phyloP scores from a whole-genome alignment of 2,888 invertebrate species.

The Daptonema setosum region DNA sequence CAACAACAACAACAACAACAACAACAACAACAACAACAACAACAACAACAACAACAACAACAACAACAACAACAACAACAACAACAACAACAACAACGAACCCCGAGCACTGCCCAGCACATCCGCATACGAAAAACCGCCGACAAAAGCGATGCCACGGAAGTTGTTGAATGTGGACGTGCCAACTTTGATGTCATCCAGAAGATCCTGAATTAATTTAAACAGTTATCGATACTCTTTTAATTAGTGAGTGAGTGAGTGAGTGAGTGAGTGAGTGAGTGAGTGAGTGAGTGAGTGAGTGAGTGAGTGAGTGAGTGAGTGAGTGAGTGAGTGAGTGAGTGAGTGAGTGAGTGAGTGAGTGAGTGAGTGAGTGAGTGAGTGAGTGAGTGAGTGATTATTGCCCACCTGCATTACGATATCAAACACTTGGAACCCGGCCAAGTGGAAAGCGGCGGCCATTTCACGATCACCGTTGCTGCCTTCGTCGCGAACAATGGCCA shows the following conservation, averaged over 20 bases:
- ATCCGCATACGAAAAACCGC: constrained; percentile 97
- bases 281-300: no score
- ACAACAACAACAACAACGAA: background rate
- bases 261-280: no score
- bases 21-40: no score
- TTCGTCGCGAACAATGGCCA: constrained; percentile 85
- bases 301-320: no score
- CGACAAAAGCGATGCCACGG: constrained; percentile 75
- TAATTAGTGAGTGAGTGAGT: no score
- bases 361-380: no score
- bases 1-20: no score
- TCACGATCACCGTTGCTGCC: constrained; percentile 90
- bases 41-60: background rate
- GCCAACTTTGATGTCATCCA: constrained; percentile 63
- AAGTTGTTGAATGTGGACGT: constrained; percentile 53
- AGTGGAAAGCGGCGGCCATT: constrained; percentile 65
- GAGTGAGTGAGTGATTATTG: no score
- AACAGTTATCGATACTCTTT: constrained; percentile 1
- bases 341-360: no score
- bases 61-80: background rate
- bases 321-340: no score
- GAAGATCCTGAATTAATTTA: constrained; percentile 45
- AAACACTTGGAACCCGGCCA: constrained; percentile 66
- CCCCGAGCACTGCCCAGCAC: constrained; percentile 80
- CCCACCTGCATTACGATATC: constrained; percentile 41